These are phyloP conservation scores for Epistrophe eligans DNA, from an alignment of 2,888 invertebrate genomes.

Conservation along the genomic window DNA sequence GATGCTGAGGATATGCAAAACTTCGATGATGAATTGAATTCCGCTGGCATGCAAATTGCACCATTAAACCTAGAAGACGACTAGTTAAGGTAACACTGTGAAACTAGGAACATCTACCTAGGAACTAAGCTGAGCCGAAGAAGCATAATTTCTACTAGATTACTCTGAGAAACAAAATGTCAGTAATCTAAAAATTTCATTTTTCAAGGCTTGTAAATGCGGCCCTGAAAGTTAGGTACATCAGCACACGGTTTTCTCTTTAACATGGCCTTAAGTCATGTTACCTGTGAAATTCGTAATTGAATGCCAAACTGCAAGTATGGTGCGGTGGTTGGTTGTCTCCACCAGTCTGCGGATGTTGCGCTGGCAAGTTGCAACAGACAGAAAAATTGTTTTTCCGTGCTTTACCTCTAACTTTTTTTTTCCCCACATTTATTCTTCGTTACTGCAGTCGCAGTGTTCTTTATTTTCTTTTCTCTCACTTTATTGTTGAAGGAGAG, in stretches of 20 bases:
- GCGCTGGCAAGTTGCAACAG: slow-evolving; percentile 24
- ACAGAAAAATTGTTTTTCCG: slow-evolving; percentile 49
- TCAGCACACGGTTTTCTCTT: slow-evolving; percentile 39
- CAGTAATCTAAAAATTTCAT: no score
- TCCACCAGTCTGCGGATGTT: slow-evolving; percentile 37
- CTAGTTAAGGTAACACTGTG: no score
- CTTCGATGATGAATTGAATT: no score
- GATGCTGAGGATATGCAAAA: no score
- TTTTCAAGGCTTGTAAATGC: no score
- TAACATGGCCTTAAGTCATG: slow-evolving; percentile 66
- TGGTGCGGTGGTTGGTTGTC: slow-evolving; percentile 11
- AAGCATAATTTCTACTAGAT: no score
- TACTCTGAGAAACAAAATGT: no score
- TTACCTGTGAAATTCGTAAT: slow-evolving; percentile 68
- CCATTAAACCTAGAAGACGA: no score
- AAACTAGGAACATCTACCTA: no score
- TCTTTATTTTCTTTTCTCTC: slow-evolving; percentile 28
- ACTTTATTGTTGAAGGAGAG: slow-evolving; percentile 6
- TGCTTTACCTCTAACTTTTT: background rate
- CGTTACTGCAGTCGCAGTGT: background rate
- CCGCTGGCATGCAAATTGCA: no score
- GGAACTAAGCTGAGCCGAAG: no score
- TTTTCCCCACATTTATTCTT: background rate
- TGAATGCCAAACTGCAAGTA: slow-evolving; percentile 56
- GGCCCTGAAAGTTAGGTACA: background rate